phyloP scores from a whole-genome alignment of 1,140 invertebrate genomes.

The Zaprionus ornatus region DNA sequence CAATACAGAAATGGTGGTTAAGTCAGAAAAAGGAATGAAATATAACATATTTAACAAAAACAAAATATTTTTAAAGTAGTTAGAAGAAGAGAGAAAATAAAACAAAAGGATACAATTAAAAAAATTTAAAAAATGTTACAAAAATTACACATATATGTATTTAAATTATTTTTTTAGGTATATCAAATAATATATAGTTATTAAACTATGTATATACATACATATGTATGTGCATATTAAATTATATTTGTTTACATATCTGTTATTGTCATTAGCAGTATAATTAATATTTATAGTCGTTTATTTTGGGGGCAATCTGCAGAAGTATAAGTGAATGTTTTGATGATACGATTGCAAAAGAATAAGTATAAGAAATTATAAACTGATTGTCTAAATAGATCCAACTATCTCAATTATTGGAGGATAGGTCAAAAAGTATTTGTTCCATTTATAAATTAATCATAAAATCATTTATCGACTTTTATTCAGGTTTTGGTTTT shows the following conservation, averaged over 20 bases:
- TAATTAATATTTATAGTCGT: not conserved
- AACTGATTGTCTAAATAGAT: conserved; percentile 24
- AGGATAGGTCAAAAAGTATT: not conserved
- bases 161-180: not conserved
- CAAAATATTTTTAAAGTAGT: conserved; percentile 54
- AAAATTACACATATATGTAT: not conserved
- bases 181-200: not conserved
- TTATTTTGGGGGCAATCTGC: conserved; percentile 16
- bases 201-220: not conserved
- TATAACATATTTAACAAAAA: conserved; percentile 54
- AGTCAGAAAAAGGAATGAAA: not conserved
- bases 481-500: too few relatives aligned
- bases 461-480: too few relatives aligned
- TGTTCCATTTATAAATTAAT: too few relatives aligned
- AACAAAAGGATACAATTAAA: not conserved
- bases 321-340: conserved; percentile 55
- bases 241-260: not conserved
- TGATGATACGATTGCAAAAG: conserved; percentile 68
- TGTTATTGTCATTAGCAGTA: not conserved
- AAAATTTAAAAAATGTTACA: conserved; percentile 3
- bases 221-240: not conserved
- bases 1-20: conserved; percentile 28
- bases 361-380: conserved; percentile 29
- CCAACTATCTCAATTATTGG: not conserved
- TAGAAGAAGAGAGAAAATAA: conserved; percentile 7